Evolutionary conservation across 2,888 invertebrate species (phyloP), one percentile per base, ranked within the genome.

Genomic region (Diplolepis rosae): DNA sequence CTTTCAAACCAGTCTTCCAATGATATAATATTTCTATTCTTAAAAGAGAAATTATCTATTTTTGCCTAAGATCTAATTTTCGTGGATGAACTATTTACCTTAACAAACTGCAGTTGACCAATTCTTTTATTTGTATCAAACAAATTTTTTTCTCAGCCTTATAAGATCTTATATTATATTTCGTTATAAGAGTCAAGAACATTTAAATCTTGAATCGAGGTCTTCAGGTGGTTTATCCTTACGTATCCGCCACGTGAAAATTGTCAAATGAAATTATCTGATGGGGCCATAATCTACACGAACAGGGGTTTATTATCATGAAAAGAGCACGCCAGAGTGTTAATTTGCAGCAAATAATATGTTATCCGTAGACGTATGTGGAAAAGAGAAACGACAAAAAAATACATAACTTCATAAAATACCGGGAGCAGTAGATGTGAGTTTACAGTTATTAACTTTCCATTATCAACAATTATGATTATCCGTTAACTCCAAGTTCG

Each of bases 381-480:
- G 28, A 18, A 65, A 69, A 61, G 18, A 28, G 69, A 61, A 68
- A 61, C 18, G 51, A 66, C 61, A 52, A 15, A 9, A 52, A 52
- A 52, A n/a, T 54, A 32, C 18, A 32, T 52, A 4, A 54, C 18
- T 75, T 72, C 70, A 74, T 74, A 76, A 76, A 73, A 73, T 73
- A 74, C 74, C 74, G 52, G 32, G 35, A 66, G 67, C 69, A 68
- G 65, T 68, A 45, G 56, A 56, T 70, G 73, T 70, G 70, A 71
- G 70, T 65, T 50, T 76, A 66, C 74, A 76, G 77, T 76, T 77
- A 77, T 74, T n/a, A 75, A 74, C 76, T 77, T 79, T 74, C 75
- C 77, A 76, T 76, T 69, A 74, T 74, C 74, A 73, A 69, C 73
- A 74, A 76, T 78, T 52, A 52, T 52, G 56, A 61, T 61, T 35